A percentile compares a stretch with the other conserved stretches of the same genome.
phyloP scores from a whole-genome alignment of 2,797 vertebrate genomes.

The Poeciliopsis turneri region DNA sequence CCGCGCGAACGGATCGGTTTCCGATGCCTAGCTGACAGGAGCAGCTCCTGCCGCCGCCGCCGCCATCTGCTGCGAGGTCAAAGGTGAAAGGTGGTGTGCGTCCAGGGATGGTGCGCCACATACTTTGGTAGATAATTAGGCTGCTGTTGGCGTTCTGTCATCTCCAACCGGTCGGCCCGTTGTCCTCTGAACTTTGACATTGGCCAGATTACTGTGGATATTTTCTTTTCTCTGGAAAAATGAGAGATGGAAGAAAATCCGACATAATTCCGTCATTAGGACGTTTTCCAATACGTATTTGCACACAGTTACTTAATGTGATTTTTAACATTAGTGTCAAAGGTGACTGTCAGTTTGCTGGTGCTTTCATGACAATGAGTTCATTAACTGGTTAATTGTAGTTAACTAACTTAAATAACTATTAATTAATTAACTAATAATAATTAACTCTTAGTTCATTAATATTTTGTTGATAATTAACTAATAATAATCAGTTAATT shows the following conservation, averaged over 20 bases:
- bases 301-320: too few species aligned
- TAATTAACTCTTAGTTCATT: too few species aligned
- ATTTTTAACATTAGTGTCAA: too few species aligned
- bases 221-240: not conserved
- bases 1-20: not conserved
- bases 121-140: not conserved
- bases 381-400: too few species aligned
- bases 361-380: too few species aligned
- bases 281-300: not conserved
- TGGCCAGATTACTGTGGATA: not conserved
- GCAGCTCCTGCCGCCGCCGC: not conserved
- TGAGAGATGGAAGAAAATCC: not conserved
- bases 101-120: not conserved
- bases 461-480: not conserved
- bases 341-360: too few species aligned
- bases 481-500: not conserved
- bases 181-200: conserved; percentile 1
- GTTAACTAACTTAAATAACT: too few species aligned
- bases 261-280: not conserved
- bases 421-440: too few species aligned
- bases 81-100: not conserved
- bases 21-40: not conserved
- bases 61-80: not conserved
- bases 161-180: not conserved
- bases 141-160: not conserved